Conservation (phyloP, 2,888 invertebrate species). For the Volucella inflata region DNA sequence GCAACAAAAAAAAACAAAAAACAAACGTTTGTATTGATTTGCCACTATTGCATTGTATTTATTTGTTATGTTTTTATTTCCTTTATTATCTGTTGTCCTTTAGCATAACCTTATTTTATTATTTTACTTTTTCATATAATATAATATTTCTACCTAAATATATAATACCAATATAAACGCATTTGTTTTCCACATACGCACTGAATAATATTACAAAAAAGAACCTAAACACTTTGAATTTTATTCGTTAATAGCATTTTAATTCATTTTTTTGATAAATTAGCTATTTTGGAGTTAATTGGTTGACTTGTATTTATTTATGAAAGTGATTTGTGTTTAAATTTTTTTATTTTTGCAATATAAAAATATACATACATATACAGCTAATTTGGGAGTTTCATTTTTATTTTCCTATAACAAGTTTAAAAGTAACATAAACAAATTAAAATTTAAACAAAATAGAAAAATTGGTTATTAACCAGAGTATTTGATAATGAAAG, state of each 20-base stretch:
- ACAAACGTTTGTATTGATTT: conserved; percentile 27
- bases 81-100: conserved; percentile 33
- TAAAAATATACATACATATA: conserved; percentile 68
- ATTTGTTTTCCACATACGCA: conserved; percentile 40
- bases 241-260: conserved; percentile 49
- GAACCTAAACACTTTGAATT: conserved; percentile 37
- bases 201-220: conserved; percentile 14
- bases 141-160: conserved; percentile 54
- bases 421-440: background rate
- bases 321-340: conserved; percentile 10
- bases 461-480: conserved; percentile 27
- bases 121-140: conserved; percentile 8
- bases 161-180: conserved; percentile 63
- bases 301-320: background rate
- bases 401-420: conserved; percentile 8
- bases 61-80: conserved; percentile 57
- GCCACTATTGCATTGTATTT: conserved; percentile 62
- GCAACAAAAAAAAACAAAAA: background rate
- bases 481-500: conserved; percentile 38
- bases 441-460: conserved; percentile 8
- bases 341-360: conserved; percentile 42
- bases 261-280: conserved; percentile 21
- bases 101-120: conserved; percentile 33
- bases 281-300: conserved; percentile 29
- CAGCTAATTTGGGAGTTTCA: conserved; percentile 49